Evolutionary conservation across 23 tunicate genomes (phyloP), one percentile per base, ranked within the genome.

Genomic region (Styela clava): DNA sequence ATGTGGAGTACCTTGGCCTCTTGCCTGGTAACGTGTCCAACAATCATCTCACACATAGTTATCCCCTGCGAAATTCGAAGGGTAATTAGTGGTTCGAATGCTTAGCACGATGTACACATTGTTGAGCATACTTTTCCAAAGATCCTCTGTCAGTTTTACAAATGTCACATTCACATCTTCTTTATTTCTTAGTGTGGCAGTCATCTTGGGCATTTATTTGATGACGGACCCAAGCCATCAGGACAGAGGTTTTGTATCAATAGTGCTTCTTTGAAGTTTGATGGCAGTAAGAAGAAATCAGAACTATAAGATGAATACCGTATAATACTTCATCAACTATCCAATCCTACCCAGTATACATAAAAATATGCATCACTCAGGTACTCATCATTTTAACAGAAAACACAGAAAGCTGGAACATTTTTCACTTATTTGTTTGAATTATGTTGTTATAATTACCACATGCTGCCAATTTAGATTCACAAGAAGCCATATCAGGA

Each of bases 161-260:
- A 61, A 61, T 19, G 20, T 61, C 64, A 61, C 21, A 19, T 24
- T 24, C 74, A 16, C 16, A 24, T 69, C 27, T 61, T 61, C 64
- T 21, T 21, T 61, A 61, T 32, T 28, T 81, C 86, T 24, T 84
- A 91, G 97, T 91, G 97, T 69, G 69, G 72, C 32, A 71, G 87
- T 37, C 97, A 91, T 61, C 83, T 91, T 26, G 97, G 97, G 1
- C 97, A 91, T 78, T 91, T 91, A 35, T 91, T 91, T 73, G 52
- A 78, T 44, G 97, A 91, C 52, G 97, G 97, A 20, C 93, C 93
- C 3, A 35, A 70, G 1, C 91, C 87, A 26, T 74, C 87, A 0
- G 91, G 97, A 12, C 82, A 85, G 52, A 65, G 97, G 69, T 91
- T 72, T 78, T 91, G 97, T 74, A 91, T 91, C 74, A 91, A 91